Base-by-base conservation (phyloP, 2,113 vertebrate species). In the Xiphophorus couchianus region DNA sequence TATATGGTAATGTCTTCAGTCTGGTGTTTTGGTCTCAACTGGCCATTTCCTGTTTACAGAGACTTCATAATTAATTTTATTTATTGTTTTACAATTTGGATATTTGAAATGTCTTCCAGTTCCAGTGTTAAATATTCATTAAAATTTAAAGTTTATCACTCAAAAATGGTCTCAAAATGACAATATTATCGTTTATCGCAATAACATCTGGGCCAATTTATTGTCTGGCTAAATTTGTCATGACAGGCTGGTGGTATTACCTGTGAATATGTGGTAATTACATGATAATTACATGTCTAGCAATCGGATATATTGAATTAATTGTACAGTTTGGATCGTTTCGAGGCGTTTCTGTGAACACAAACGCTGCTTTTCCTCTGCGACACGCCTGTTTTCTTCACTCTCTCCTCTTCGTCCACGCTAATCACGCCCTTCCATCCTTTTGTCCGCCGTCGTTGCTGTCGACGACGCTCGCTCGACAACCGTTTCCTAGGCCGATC, bases 401-500 rank as follows among this genome's bases (percentile, higher is more conserved):
- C 42, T 39, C 6, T n/a, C 17, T 86, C 63, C 76, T 84, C 69
- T 76, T 84, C 83, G 67, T 84, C 88, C 86, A 90, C 88, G 70
- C 89, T 85, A 90, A 91, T 90, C 87, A 77, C 29, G 77, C 80
- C 84, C 76, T 71, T 4, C 60, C 35, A 13, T 75, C 71, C 71
- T 69, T 68, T 44, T 58, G 35, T 62, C 85, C 82, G 67, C 79
- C 80, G 77, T 84, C 82, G 67, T 77, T 79, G 77, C 78, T 83
- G 81, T 81, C 77, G 90, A 92, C 86, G 72, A 80, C 74, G 75
- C 79, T 81, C 44, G 48, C 82, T 79, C 76, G 42, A 78, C 79
- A 88, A 85, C 68, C 67, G 83, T 86, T 84, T 78, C 74, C 54
- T 44, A 77, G 68, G 69, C 73, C 69, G 76, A 89, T 93, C 85